Evolutionary conservation across 2,113 vertebrate genomes (phyloP).

Genomic region (Plecotus auritus): DNA sequence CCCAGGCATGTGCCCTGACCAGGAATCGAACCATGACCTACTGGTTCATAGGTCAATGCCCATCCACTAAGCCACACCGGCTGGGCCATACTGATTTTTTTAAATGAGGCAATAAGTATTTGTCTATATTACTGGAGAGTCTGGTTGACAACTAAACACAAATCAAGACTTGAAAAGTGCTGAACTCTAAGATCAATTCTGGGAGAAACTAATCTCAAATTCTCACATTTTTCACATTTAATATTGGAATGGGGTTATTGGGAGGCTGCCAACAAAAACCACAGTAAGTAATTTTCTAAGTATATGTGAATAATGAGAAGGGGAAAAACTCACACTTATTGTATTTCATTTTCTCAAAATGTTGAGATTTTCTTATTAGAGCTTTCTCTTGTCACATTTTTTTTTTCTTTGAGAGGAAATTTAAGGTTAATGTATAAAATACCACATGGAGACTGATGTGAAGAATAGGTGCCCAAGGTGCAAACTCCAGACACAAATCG

Average conservation of each 20-base stretch:
- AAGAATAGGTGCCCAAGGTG: not conserved
- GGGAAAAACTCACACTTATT: not conserved
- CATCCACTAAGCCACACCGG: too few species aligned
- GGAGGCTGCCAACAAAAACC: not conserved
- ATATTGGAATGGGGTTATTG: not conserved
- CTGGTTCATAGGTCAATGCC: too few species aligned
- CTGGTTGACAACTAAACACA: not conserved
- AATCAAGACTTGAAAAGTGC: not conserved
- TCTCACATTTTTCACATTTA: not conserved
- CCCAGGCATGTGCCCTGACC: too few species aligned
- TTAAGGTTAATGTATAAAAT: not conserved
- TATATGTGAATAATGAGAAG: not conserved
- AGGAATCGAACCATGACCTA: too few species aligned
- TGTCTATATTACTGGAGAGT: not conserved
- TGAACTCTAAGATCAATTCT: not conserved
- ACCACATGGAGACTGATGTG: not conserved
- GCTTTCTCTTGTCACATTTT: not conserved
- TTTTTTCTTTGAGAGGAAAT: not conserved
- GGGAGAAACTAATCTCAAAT: slow-evolving; percentile 2
- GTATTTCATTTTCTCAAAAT: not conserved
- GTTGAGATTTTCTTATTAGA: not conserved
- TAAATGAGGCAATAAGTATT: not conserved
- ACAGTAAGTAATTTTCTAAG: not conserved
- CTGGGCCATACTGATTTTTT: not conserved
- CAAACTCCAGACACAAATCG: not conserved